Evolutionary conservation across 2,113 vertebrate genomes (phyloP).

Genomic region (Pteropus alecto): DNA sequence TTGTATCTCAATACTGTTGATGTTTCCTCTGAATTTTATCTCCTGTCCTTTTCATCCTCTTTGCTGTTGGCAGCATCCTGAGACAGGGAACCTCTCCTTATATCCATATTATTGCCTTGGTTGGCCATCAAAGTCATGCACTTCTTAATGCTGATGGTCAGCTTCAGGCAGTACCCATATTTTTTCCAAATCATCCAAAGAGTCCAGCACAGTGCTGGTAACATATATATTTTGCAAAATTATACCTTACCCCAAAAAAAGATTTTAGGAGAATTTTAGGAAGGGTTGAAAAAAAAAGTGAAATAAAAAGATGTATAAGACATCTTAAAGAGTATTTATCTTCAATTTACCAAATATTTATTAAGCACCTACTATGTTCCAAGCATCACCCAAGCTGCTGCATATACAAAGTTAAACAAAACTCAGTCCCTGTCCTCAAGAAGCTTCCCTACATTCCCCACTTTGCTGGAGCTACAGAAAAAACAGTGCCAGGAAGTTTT

Average conservation of each 20-base stretch:
- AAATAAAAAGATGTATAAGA: neutral
- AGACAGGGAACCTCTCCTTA: neutral
- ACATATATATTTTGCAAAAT: neutral
- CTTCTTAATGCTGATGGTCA: neutral
- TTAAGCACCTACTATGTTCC: neutral
- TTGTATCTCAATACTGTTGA: neutral
- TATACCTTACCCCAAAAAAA: neutral
- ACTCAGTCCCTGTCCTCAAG: neutral
- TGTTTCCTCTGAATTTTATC: neutral
- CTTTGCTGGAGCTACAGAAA: neutral
- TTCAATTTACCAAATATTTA: neutral
- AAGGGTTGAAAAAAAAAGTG: neutral
- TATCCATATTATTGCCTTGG: neutral
- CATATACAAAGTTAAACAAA: neutral
- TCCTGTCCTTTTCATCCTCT: neutral
- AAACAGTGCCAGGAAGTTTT: neutral
- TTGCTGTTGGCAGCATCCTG: neutral
- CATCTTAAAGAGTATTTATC: neutral
- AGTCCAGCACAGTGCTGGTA: neutral
- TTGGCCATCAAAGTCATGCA: fast-evolving
- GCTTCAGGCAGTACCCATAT: neutral
- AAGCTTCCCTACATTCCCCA: neutral
- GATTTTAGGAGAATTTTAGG: neutral
- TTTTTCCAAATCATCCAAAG: neutral
- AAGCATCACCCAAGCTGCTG: neutral